Evolutionary conservation across 2,888 invertebrate species (phyloP).

Genomic region (Mantis religiosa): DNA sequence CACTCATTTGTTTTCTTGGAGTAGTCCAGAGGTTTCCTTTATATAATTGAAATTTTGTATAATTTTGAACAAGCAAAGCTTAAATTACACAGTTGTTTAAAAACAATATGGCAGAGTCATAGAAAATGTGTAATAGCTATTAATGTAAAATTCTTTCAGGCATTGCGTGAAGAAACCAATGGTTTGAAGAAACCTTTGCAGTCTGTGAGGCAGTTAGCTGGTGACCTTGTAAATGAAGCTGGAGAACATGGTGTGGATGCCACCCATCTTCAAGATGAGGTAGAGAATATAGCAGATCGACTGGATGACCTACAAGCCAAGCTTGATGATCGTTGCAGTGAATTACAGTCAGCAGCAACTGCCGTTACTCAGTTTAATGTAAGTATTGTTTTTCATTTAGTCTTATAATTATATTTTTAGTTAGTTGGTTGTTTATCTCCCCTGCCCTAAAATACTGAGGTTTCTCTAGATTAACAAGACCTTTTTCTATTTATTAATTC

Average conservation of each 20-base stretch:
- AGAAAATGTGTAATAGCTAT: no score
- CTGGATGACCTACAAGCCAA: slow-evolving; percentile 71
- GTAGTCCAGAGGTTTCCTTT: no score
- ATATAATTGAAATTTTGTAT: no score
- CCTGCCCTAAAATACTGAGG: no score
- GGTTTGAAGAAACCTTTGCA: slow-evolving; percentile 71
- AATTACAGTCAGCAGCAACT: slow-evolving; percentile 79
- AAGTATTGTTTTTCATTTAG: slow-evolving; percentile 28
- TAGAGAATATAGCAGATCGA: slow-evolving; percentile 70
- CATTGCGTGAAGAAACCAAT: slow-evolving; percentile 74
- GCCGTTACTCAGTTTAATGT: slow-evolving; percentile 83
- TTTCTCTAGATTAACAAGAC: no score
- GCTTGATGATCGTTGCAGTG: slow-evolving; percentile 72
- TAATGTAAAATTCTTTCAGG: slow-evolving; percentile 34
- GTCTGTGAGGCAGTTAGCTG: slow-evolving; percentile 62
- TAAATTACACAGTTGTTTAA: no score
- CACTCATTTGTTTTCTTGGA: no score
- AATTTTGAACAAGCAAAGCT: no score
- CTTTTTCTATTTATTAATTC: no score
- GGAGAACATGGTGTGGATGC: slow-evolving; percentile 73
- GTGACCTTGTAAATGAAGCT: slow-evolving; percentile 72
- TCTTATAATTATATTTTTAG: background rate
- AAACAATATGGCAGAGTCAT: no score
- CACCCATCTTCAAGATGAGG: slow-evolving; percentile 70
- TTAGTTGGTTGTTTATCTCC: no score